Percentiles rank a stretch among this genome's conserved stretches.
phyloP scores from a whole-genome alignment of 1,140 invertebrate species.

The Ostrea edulis region DNA sequence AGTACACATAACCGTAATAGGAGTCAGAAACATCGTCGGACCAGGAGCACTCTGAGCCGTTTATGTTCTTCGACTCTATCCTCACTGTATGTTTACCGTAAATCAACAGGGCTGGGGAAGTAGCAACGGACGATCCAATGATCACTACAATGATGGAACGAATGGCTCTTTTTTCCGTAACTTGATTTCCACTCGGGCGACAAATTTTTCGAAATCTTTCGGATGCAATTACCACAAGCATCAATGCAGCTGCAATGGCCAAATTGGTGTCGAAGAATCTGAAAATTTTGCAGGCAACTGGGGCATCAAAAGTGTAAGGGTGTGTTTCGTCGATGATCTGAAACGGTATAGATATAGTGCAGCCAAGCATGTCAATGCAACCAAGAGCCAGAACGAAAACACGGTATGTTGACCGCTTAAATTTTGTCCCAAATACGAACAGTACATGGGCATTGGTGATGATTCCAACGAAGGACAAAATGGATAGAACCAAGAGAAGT shows the following conservation, averaged over 20 bases:
- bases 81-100: slow-evolving; percentile 51
- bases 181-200: slow-evolving; percentile 45
- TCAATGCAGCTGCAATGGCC: slow-evolving; percentile 50
- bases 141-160: slow-evolving; percentile 43
- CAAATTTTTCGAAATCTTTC: slow-evolving; percentile 58
- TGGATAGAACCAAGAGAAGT: slow-evolving; percentile 45
- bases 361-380: slow-evolving; percentile 68
- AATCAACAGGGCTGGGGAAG: slow-evolving; percentile 48
- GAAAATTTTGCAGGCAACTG: slow-evolving; percentile 67
- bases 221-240: slow-evolving; percentile 54
- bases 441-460: slow-evolving; percentile 49
- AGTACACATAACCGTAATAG: slow-evolving; percentile 49
- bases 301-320: slow-evolving; percentile 65
- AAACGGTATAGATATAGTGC: slow-evolving; percentile 69
- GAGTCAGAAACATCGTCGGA: slow-evolving; percentile 30
- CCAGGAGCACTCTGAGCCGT: slow-evolving; percentile 54
- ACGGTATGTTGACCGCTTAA: slow-evolving; percentile 42
- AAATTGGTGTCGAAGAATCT: slow-evolving; percentile 62
- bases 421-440: slow-evolving; percentile 40
- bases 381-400: slow-evolving; percentile 64
- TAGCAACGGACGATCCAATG: slow-evolving; percentile 7
- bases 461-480: slow-evolving; percentile 43
- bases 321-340: slow-evolving; percentile 69
- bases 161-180: slow-evolving; percentile 46
- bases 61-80: background rate